Evolutionary conservation across 1,140 invertebrate species (phyloP), one percentile per base, ranked within the genome.

Genomic region (Patella vulgata): DNA sequence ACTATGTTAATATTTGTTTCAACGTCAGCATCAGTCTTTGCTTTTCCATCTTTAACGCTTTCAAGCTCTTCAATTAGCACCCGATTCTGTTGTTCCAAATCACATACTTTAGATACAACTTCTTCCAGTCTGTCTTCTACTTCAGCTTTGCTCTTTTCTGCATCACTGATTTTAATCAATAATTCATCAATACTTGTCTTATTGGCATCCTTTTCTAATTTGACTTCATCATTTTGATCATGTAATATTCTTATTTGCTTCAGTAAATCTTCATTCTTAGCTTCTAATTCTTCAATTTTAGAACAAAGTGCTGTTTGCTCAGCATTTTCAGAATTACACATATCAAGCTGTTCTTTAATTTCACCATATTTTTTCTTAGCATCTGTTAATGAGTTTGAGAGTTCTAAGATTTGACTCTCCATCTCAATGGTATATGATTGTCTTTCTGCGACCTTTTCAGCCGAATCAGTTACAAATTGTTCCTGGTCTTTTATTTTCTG

Each of bases 381-480:
- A 9, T 74, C 74, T 5, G 77, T 46, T 30, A 79, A 48, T 42
- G 63, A 55, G 40, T 74, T 74, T n/a, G 79, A 79, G 61, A 81
- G 55, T 19, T 78, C 70, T 1, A 76, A 44, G 12, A 81, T 54
- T 60, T 78, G 70, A 21, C 68, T 60, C 62, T 81, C 79, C 23
- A 81, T 58, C 58, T 79, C 77, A 33, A 71, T 25, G 14, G 63
- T 56, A 31, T 81, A 78, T 28, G 14, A 59, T 23, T 71, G 72
- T 51, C 71, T 75, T 36, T 79, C 79, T 55, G 73, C 64, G 1
- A 73, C 44, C 19, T 58, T 52, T 27, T 68, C 59, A 30, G 68
- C 56, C 9, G 68, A 42, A 19, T 56, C 60, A 23, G 51, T 59
- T 2, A 61, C 33, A 21, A 66, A 36, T 31, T 5, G 27, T 44